A percentile compares a stretch with the other conserved stretches of the same genome.
Evolutionary conservation across 2,888 invertebrate species (phyloP).

Genomic region (Idaea dimidiata): DNA sequence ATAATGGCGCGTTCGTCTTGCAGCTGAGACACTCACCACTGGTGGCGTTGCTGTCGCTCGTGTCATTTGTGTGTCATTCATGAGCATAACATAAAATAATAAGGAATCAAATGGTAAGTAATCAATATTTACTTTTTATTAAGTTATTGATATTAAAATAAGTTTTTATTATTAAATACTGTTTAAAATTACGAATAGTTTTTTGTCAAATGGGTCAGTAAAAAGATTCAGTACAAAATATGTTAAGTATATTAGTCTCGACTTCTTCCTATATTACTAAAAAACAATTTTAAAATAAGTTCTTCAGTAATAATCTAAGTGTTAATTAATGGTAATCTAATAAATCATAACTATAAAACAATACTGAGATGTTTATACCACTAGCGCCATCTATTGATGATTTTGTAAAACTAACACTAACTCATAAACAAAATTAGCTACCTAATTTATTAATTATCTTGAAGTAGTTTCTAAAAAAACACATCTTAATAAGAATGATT

Average conservation of each 20-base stretch:
- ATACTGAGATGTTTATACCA: neutral
- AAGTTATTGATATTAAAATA: too few relatives aligned
- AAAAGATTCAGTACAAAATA: too few relatives aligned
- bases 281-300: too few relatives aligned
- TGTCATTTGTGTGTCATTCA: neutral
- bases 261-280: too few relatives aligned
- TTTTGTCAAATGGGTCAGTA: too few relatives aligned
- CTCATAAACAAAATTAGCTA: neutral
- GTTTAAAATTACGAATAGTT: too few relatives aligned
- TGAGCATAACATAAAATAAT: too few relatives aligned
- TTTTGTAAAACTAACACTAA: neutral
- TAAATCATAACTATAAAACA: neutral
- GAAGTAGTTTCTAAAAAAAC: neutral
- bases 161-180: too few relatives aligned
- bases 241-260: too few relatives aligned
- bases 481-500: neutral
- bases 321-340: neutral
- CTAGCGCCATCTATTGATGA: conserved; percentile 2
- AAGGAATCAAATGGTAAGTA: too few relatives aligned
- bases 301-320: too few relatives aligned
- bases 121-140: too few relatives aligned
- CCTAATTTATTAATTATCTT: neutral
- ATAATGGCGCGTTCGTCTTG: conserved; percentile 43
- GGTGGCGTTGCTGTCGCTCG: conserved; percentile 52
- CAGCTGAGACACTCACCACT: conserved; percentile 56